These are phyloP conservation scores for Epistrophe eligans DNA, from an alignment of 2,888 invertebrate genomes.

Conservation along the genomic window DNA sequence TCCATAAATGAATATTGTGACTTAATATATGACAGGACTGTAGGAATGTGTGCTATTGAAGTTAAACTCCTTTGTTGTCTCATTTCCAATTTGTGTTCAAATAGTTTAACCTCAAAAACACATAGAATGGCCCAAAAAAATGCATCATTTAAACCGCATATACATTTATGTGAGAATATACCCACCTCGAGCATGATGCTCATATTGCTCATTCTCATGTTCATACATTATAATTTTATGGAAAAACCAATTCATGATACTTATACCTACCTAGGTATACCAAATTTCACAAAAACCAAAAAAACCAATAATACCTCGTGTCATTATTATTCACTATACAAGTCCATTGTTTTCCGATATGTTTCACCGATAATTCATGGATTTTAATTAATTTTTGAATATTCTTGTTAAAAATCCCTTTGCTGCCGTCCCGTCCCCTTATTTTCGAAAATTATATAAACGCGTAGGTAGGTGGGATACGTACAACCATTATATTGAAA, in stretches of 20 bases:
- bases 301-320: slow-evolving; percentile 41
- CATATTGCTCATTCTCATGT: background rate
- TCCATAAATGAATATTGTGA: no score
- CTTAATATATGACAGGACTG: no score
- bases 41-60: no score
- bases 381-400: slow-evolving; percentile 72
- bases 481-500: slow-evolving; percentile 24
- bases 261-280: no score
- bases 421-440: background rate
- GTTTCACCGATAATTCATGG: slow-evolving; percentile 53
- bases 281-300: slow-evolving; percentile 2
- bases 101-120: no score
- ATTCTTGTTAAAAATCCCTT: slow-evolving; percentile 41
- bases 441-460: background rate
- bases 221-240: background rate
- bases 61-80: no score
- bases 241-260: background rate
- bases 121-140: no score
- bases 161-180: background rate
- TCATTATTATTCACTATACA: slow-evolving; percentile 39
- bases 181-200: background rate
- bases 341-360: slow-evolving; percentile 47
- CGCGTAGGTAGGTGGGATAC: no score
- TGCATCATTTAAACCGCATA: no score
- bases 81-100: no score